Evolutionary conservation across 2,888 invertebrate species (phyloP), one percentile per base, ranked within the genome.

Genomic region (Eupeodes luniger): DNA sequence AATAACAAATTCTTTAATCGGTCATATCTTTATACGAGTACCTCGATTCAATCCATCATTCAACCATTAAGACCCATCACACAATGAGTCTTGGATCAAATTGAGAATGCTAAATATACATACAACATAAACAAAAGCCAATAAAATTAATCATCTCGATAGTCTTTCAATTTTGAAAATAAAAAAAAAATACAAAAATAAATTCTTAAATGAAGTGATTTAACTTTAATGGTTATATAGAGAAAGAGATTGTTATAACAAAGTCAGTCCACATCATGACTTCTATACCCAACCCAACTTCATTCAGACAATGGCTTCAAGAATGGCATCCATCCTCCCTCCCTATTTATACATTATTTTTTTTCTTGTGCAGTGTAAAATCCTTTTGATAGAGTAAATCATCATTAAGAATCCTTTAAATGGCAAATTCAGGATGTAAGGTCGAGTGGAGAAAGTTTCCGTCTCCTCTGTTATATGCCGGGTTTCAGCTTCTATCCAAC

Each of bases 331-430:
- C 64, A 59, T 3, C 27, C 27, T 36, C 14, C 40, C 5, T 12
- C 6, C 11, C 14, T 9, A 27, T 2, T 27, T 27, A 27, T 49
- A 14, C 4, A 40, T 44, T 4, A 19, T 36, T 70, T 34, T 16
- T 16, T 16, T 75, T 36, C 11, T 10, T 27, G 27, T 27, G 27
- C 27, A 27, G 10, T 44, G 27, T 59, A 47, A 49, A 62, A 55
- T 74, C 36, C 64, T 12, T 72, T 77, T 62, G 36, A 9, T 40
- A 77, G 85, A 77, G 85, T 81, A 78, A 88, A 81, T 85, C 88
- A 88, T 88, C 88, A 88, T 88, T 85, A 88, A 59, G 85, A 75
- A 85, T 85, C 75, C 78, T 88, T 85, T 85, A 88, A 88, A 88
- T 64, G 85, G 85, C 64, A 84, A 85, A 81, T 78, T 59, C 85